Percentiles rank a stretch among this genome's conserved stretches.
Conservation (phyloP, 2,888 invertebrate genomes). For the Tenthredo notha region DNA sequence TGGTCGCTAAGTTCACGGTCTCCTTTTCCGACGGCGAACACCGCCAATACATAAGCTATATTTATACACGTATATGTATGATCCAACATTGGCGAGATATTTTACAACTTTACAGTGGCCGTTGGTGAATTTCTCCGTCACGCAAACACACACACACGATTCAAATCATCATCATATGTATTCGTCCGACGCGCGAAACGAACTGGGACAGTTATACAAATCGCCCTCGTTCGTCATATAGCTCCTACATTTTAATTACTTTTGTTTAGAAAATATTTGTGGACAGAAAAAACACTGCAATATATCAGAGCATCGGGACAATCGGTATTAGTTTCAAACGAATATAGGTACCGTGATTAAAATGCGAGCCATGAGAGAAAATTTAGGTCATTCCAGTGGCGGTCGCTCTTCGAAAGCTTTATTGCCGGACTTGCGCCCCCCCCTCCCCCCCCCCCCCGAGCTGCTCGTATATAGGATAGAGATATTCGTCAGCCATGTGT, state of each 20-base stretch:
- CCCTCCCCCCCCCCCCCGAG: background rate
- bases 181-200: conserved; percentile 31
- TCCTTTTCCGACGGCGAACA: conserved; percentile 9
- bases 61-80: background rate
- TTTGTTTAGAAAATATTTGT: conserved; percentile 53
- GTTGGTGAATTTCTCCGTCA: conserved; percentile 11
- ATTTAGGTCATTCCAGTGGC: conserved; percentile 32
- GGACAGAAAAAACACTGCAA: conserved; percentile 45
- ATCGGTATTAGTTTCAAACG: conserved; percentile 44
- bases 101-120: conserved; percentile 42
- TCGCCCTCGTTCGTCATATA: conserved; percentile 48
- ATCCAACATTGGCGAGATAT: background rate
- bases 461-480: background rate
- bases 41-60: conserved; percentile 22
- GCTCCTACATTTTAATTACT: conserved; percentile 50
- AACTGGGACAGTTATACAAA: conserved; percentile 44
- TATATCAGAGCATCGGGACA: conserved; percentile 47
- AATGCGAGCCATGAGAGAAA: conserved; percentile 35
- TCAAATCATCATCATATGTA: conserved; percentile 33
- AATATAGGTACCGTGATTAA: conserved; percentile 38
- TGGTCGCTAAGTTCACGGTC: conserved; percentile 36
- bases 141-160: conserved; percentile 10
- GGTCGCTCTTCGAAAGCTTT: conserved; percentile 35
- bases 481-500: conserved; percentile 30
- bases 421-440: background rate